Evolutionary conservation across 1,140 invertebrate genomes (phyloP), one percentile per base, ranked within the genome.

Genomic region (Atta texana): DNA sequence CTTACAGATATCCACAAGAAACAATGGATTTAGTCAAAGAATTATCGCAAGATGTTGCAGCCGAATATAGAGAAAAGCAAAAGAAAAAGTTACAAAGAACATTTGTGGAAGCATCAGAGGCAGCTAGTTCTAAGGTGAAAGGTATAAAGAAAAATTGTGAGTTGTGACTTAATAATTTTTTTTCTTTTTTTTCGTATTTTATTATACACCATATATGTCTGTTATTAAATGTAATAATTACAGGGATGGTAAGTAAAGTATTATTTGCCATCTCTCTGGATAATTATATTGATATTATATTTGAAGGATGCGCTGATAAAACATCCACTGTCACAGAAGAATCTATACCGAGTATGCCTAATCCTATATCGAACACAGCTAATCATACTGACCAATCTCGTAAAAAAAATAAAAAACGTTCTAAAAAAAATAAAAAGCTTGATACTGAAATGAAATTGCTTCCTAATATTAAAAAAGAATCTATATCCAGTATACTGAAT

Each of bases 1-100:
- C 53, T 57, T 75, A 5, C 24, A 98, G 97, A 91, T 98, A 98
- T 95, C 98, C 98, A 31, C 92, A 95, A 57, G 96, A 97, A 89
- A 97, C 98, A 0, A 98, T 98, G 98, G 95, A 96, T 28, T 93
- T 97, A 57, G 96, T 98, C 76, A 96, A 96, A 0, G 96, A 97
- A 92, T 93, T 98, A 57, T 97, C 97, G 0, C 95, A 97, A 92
- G 97, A 97, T 55, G 96, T 98, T 1, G 96, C 97, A 0, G 95
- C 95, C 39, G 96, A 97, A 59, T 97, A 97, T 90, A 96, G 97
- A 71, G 96, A 97, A 64, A 97, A 96, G 86, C 95, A 97, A 53
- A 96, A 97, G 87, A 96, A 94, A 61, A 97, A 97, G 91, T 92
- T 97, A 12, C 97, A 98, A 91, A 95, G 97, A 77, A 98, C 97